A percentile compares a stretch with the other conserved stretches of the same genome.
These are phyloP conservation scores for human DNA, from an alignment of 2,113 vertebrate species.

Conservation along the genomic window GRCh38 chr7:52787501-52788000, in stretches of 20 bases:
- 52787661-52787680: not conserved
- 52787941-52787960: not conserved
- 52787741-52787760: not conserved
- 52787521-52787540: not conserved
- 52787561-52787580: not conserved
- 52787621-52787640: not conserved
- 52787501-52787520: not conserved
- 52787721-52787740: not conserved
- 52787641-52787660: not conserved
- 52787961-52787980: not conserved
- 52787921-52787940: not conserved
- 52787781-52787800: not conserved
- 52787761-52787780: not conserved
- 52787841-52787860: not conserved
- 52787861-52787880: not conserved
- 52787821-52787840: not conserved
- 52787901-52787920: accelerated
- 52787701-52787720: not conserved
- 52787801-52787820: too few relatives aligned
- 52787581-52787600: not conserved
- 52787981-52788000: not conserved
- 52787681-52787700: not conserved
- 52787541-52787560: not conserved
- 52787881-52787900: not conserved
- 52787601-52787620: not conserved